Evolutionary conservation across 1,140 invertebrate species (phyloP).

Genomic region (Andricus grossulariae): DNA sequence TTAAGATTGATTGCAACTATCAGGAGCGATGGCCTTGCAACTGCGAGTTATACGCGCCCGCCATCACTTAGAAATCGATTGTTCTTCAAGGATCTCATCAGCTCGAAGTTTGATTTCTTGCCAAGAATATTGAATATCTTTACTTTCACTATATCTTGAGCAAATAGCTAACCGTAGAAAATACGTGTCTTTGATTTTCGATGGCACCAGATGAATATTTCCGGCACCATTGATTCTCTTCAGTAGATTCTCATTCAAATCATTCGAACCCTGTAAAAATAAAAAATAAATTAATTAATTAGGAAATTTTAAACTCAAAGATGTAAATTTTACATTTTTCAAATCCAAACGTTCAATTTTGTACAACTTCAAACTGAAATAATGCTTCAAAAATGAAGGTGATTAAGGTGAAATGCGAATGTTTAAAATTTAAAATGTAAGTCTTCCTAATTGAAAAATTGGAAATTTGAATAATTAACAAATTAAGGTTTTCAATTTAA

Average conservation of each 20-base stretch:
- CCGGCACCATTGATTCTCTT: slow-evolving; percentile 93
- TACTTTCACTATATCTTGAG: slow-evolving; percentile 87
- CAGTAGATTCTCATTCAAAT: slow-evolving; percentile 88
- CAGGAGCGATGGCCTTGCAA: slow-evolving; percentile 64
- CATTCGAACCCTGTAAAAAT: slow-evolving; percentile 83
- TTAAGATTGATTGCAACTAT: slow-evolving; percentile 72
- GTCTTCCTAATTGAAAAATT: no score
- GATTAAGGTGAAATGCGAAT: no score
- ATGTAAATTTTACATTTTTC: no score
- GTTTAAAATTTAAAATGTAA: no score
- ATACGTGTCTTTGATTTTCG: slow-evolving; percentile 88
- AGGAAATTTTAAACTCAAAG: background rate
- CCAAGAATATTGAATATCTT: slow-evolving; percentile 92
- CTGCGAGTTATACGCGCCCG: slow-evolving; percentile 70
- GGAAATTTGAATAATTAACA: no score
- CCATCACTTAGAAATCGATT: slow-evolving; percentile 74
- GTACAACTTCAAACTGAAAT: no score
- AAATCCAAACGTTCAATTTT: no score
- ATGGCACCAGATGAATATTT: slow-evolving; percentile 95
- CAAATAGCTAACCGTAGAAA: slow-evolving; percentile 95
- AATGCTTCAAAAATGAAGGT: no score
- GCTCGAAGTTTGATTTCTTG: slow-evolving; percentile 87
- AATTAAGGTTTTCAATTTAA: no score
- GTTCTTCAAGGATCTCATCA: slow-evolving; percentile 79
- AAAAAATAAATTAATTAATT: slow-evolving; percentile 14